These are phyloP conservation scores for Ooceraea biroi DNA, from an alignment of 1,140 invertebrate species.

Conservation along the genomic window DNA sequence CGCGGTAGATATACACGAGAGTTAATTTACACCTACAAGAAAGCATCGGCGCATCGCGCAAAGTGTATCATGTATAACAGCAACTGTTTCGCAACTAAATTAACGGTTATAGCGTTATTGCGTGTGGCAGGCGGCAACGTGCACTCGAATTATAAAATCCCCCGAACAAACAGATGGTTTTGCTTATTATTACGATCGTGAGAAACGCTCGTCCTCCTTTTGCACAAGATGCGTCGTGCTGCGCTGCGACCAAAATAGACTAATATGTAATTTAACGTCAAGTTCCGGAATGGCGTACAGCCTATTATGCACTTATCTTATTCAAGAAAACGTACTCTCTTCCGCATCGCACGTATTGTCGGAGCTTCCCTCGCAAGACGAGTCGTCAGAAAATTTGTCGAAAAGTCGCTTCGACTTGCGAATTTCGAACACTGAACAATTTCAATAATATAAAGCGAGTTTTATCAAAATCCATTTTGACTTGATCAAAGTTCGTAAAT, in stretches of 20 bases:
- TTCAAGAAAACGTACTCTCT: not conserved
- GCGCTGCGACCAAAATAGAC: not conserved
- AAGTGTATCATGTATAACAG: slow-evolving; percentile 59
- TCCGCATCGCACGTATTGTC: not conserved
- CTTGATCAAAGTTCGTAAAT: not conserved
- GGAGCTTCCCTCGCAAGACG: not conserved
- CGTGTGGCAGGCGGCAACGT: slow-evolving; percentile 46
- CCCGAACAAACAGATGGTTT: slow-evolving; percentile 66
- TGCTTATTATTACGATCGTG: slow-evolving; percentile 73
- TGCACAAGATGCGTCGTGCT: not conserved
- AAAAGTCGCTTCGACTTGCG: too few species aligned
- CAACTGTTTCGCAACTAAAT: slow-evolving; percentile 57
- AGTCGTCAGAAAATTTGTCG: too few species aligned
- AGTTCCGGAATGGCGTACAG: not conserved
- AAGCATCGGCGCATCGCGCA: slow-evolving; percentile 38
- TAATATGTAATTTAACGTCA: slow-evolving; percentile 13
- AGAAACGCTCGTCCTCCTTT: slow-evolving; percentile 60
- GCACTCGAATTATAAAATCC: slow-evolving; percentile 52
- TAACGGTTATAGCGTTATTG: slow-evolving; percentile 62
- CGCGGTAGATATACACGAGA: slow-evolving; percentile 59
- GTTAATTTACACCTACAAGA: slow-evolving; percentile 62
- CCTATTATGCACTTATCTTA: not conserved
- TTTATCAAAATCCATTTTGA: not conserved
- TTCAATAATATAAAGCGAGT: not conserved
- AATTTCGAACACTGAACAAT: too few species aligned